Evolutionary conservation across 2,797 vertebrate genomes (phyloP), one percentile per base, ranked within the genome.

Genomic region (Buphagus erythrorhynchus): DNA sequence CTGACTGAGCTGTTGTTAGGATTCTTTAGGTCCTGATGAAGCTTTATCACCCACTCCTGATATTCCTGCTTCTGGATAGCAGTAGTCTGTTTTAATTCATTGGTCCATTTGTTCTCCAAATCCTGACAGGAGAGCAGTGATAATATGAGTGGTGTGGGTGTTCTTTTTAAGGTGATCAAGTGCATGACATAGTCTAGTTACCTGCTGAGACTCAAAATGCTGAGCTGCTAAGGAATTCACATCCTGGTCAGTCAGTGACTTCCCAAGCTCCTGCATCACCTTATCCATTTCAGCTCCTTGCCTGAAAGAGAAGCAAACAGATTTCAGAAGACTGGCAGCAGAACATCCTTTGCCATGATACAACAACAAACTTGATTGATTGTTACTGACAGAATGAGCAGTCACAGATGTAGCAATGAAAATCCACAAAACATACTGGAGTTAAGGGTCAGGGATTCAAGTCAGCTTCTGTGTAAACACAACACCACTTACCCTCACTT

Each of bases 1-100:
- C 99, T 99, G 88, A 99, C 98, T 54, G 98, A 98, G 96, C 98
- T 99, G 98, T 99, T 99, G 98, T 98, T 99, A 42, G 99, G 99
- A 96, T 99, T 99, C 97, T 99, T 99, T 29, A 99, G 97, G 93
- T 99, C 99, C 89, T 99, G 98, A 96, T 99, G 99, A 85, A 99
- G 98, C 95, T 99, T 99, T 95, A 99, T 98, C 85, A 99, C 99
- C 99, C 99, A 99, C 63, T 99, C 99, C 95, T 99, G 99, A 97
- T 99, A 99, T 72, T 99, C 99, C 48, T 99, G 99, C 93, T 99
- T 99, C 93, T 99, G 99, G 94, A 99, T 99, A 55, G 98, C 97
- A 11, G 98, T 99, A 24, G 99, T 99, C 36, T 99, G 99, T 94
- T 99, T 99, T 75, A 99, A 96, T 96, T 99, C 99, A 97, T 97